Evolutionary conservation across 2,113 vertebrate genomes (phyloP).

Genomic region (Strix uralensis): DNA sequence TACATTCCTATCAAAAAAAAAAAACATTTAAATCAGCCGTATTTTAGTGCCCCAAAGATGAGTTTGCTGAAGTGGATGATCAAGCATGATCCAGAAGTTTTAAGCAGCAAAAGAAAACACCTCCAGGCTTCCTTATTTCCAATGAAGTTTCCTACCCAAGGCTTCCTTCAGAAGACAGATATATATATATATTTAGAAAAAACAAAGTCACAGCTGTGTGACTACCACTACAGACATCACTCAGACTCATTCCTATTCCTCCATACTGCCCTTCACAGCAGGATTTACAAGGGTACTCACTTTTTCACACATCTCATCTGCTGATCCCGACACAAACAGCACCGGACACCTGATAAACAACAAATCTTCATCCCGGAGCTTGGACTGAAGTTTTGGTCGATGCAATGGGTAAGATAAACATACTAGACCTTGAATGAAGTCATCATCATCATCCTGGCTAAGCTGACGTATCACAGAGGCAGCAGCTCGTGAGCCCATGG

Average conservation of each 20-base stretch:
- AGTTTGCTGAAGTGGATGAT: neutral
- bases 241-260: neutral
- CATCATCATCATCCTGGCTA: constrained; percentile 64
- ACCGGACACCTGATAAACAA: constrained; percentile 77
- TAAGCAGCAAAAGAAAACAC: neutral
- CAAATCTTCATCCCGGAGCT: constrained; percentile 85
- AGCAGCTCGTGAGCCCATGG: constrained; percentile 90
- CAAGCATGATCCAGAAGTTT: neutral
- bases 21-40: neutral
- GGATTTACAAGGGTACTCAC: constrained; percentile 66
- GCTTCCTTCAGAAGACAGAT: neutral
- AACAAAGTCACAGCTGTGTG: neutral
- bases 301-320: constrained; percentile 91
- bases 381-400: constrained; percentile 80
- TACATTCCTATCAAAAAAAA: neutral
- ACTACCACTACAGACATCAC: neutral
- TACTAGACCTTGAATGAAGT: constrained; percentile 81
- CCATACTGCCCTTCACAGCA: neutral
- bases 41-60: neutral
- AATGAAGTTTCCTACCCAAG: neutral
- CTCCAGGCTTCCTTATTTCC: neutral
- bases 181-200: neutral
- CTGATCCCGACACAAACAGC: constrained; percentile 89
- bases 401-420: constrained; percentile 92
- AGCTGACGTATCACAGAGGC: constrained; percentile 74